phyloP scores from a whole-genome alignment of 2,797 vertebrate genomes.

The Alexandromys oeconomus region DNA sequence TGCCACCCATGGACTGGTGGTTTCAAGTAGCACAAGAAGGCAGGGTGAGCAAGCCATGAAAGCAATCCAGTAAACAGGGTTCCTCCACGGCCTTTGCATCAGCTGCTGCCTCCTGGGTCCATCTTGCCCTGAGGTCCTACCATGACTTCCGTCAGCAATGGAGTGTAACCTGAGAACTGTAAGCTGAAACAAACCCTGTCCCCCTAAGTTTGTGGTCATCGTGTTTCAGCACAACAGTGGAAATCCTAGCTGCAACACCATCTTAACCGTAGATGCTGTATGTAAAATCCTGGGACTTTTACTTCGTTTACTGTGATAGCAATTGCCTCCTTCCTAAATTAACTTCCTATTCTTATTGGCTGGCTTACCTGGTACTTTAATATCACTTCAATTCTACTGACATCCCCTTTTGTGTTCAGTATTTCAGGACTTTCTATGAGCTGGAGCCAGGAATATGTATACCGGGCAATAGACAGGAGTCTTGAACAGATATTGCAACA shows the following conservation, averaged over 20 bases:
- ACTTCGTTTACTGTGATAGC: not conserved
- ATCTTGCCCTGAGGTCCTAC: not conserved
- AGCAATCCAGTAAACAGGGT: no score
- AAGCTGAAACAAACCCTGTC: not conserved
- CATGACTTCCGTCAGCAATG: not conserved
- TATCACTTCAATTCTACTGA: slow-evolving; percentile 52
- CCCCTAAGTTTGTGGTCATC: not conserved
- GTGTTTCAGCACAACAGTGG: not conserved
- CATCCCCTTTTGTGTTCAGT: slow-evolving; percentile 61
- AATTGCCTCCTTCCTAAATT: slow-evolving; percentile 29
- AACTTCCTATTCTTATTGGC: slow-evolving; percentile 14
- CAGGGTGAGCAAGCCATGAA: not conserved
- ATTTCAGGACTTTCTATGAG: slow-evolving; percentile 65
- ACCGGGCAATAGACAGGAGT: slow-evolving; percentile 63
- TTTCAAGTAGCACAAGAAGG: not conserved
- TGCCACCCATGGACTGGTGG: not conserved
- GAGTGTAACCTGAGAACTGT: not conserved
- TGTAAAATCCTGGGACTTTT: slow-evolving; percentile 27
- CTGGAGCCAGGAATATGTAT: slow-evolving; percentile 58
- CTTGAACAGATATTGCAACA: slow-evolving; percentile 67
- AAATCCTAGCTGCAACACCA: not conserved
- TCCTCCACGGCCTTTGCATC: not conserved
- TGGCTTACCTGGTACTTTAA: slow-evolving; percentile 42
- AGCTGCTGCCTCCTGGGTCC: not conserved
- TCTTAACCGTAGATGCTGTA: not conserved